Evolutionary conservation across 2,888 invertebrate genomes (phyloP).

Genomic region (Hyposoter dolosus): DNA sequence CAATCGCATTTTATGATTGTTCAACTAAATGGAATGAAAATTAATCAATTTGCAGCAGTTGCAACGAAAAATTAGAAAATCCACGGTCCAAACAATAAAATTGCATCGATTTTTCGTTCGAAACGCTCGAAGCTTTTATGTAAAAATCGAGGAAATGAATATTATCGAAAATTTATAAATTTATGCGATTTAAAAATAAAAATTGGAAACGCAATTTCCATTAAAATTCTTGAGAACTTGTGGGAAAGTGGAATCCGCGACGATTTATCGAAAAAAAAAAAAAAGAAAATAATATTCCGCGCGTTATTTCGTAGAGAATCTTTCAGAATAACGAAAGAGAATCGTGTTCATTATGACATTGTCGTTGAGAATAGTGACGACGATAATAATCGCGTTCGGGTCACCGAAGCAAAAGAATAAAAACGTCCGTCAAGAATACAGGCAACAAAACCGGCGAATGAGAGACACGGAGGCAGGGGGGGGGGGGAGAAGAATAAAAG

Average conservation of each 20-base stretch:
- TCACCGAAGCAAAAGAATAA: not conserved
- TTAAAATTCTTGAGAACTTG: not conserved
- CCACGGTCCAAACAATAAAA: no score
- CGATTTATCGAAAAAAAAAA: not conserved
- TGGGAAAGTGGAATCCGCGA: not conserved
- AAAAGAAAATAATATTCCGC: not conserved
- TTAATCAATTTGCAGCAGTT: no score
- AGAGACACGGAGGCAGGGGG: slow-evolving; percentile 29
- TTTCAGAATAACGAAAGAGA: not conserved
- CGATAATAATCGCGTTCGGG: not conserved
- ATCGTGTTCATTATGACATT: not conserved
- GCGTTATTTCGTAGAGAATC: not conserved
- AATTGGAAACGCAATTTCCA: no score
- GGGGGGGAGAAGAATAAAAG: slow-evolving; percentile 45
- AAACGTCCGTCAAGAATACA: not conserved
- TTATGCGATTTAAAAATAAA: no score
- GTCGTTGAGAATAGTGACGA: slow-evolving; percentile 3
- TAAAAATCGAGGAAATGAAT: no score
- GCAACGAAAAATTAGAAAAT: no score
- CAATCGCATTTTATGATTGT: no score
- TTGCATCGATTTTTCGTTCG: no score
- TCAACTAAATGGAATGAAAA: no score
- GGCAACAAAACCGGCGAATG: not conserved
- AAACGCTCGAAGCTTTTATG: no score
- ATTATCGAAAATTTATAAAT: no score